A percentile compares a stretch with the other conserved stretches of the same genome.
phyloP scores from a whole-genome alignment of 2,113 vertebrate species.

The Pardalotus punctatus region DNA sequence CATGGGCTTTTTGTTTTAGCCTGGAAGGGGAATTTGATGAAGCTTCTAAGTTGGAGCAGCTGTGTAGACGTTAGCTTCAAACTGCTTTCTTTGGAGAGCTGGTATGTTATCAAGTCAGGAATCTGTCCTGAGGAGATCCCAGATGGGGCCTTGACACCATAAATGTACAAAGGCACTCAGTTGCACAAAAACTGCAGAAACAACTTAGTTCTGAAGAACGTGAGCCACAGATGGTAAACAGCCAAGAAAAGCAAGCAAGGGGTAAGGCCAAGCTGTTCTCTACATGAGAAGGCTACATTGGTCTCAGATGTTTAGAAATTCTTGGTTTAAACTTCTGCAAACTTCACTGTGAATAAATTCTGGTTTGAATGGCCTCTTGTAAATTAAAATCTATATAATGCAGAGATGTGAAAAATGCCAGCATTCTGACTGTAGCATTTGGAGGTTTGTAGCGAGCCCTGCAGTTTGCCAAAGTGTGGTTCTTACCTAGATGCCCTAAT shows the following conservation, averaged over 20 bases:
- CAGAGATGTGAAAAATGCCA: background rate
- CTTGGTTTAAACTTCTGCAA: background rate
- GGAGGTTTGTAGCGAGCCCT: background rate
- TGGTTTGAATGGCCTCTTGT: background rate
- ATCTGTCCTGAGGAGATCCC: slow-evolving; percentile 59
- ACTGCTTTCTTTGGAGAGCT: slow-evolving; percentile 61
- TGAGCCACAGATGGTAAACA: slow-evolving; percentile 25
- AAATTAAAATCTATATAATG: background rate
- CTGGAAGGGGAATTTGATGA: slow-evolving; percentile 38
- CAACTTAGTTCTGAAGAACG: slow-evolving; percentile 1
- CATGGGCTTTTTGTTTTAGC: slow-evolving; percentile 8
- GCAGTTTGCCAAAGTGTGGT: background rate
- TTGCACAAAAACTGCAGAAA: slow-evolving; percentile 58
- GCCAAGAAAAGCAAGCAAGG: slow-evolving; percentile 60
- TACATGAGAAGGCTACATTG: background rate
- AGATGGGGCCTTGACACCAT: slow-evolving; percentile 57
- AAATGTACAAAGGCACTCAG: slow-evolving; percentile 60
- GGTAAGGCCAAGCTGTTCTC: background rate
- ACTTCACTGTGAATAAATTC: background rate
- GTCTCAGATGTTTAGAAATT: slow-evolving; percentile 30
- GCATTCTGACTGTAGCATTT: background rate
- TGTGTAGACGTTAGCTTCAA: slow-evolving; percentile 33
- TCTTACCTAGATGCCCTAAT: background rate
- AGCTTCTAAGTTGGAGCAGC: slow-evolving; percentile 31
- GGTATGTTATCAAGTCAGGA: slow-evolving; percentile 52